Evolutionary conservation across 1,140 invertebrate genomes (phyloP).

Genomic region (Scaptomyza hsui): DNA sequence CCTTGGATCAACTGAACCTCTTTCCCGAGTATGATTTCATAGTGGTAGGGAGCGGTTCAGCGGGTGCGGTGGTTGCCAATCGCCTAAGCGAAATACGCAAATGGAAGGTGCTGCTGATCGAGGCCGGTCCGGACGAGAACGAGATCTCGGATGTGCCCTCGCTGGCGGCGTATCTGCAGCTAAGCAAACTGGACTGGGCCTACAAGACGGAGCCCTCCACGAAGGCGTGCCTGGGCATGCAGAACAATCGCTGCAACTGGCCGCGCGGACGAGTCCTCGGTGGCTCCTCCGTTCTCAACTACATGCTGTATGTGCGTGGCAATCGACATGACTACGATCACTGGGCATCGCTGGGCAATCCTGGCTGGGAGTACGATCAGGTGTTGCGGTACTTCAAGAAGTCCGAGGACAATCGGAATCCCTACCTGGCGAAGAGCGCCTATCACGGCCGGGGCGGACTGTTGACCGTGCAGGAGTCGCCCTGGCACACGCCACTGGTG

Average conservation of each 20-base stretch:
- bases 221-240: constrained; percentile 91
- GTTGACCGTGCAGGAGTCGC: constrained; percentile 92
- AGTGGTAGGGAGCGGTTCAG: constrained; percentile 92
- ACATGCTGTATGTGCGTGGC: constrained; percentile 96
- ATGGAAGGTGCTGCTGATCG: constrained; percentile 94
- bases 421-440: constrained; percentile 88
- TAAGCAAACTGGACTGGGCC: constrained; percentile 95
- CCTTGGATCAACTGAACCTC: constrained; percentile 86
- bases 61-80: constrained; percentile 94
- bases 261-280: constrained; percentile 93
- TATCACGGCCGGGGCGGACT: constrained; percentile 91
- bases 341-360: constrained; percentile 94
- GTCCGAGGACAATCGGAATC: constrained; percentile 94
- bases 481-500: constrained; percentile 92
- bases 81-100: constrained; percentile 92
- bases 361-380: constrained; percentile 95
- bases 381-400: constrained; percentile 95
- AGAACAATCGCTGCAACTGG: constrained; percentile 92
- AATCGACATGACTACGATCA: constrained; percentile 93
- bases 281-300: constrained; percentile 96
- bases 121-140: constrained; percentile 96
- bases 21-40: constrained; percentile 92
- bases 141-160: constrained; percentile 95
- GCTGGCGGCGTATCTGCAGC: constrained; percentile 93
- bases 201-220: constrained; percentile 96